A percentile compares a stretch with the other conserved stretches of the same genome.
Evolutionary conservation across 1,140 invertebrate species (phyloP).

Genomic region (Sogatella furcifera): DNA sequence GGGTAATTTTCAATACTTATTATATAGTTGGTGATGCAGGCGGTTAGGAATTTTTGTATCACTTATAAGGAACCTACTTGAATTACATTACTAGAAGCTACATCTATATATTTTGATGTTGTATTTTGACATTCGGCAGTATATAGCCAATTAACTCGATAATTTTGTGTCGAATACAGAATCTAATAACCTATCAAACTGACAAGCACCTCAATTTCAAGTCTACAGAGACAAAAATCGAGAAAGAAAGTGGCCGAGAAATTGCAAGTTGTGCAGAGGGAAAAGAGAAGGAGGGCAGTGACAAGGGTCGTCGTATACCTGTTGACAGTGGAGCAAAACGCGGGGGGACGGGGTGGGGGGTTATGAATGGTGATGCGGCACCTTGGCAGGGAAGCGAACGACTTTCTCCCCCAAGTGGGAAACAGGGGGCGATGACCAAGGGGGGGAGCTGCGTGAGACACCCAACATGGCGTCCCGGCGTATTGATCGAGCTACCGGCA

Average conservation of each 20-base stretch:
- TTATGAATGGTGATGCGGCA: neutral
- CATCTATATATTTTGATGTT: no score
- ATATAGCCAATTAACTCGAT: no score
- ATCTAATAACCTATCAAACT: neutral
- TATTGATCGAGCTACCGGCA: neutral
- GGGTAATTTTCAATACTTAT: no score
- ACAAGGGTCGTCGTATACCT: neutral
- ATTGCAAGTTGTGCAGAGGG: neutral
- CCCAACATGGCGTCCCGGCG: neutral
- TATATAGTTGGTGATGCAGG: no score
- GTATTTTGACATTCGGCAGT: no score
- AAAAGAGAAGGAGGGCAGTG: neutral
- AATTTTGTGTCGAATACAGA: no score
- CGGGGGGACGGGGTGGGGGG: neutral
- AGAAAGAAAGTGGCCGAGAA: neutral
- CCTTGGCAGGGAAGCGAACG: no score
- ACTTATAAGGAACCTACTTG: no score
- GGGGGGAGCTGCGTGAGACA: constrained; percentile 6
- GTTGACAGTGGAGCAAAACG: neutral
- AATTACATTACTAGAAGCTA: no score
- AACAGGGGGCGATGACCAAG: neutral
- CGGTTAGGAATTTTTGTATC: no score
- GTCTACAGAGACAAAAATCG: neutral
- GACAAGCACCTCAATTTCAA: neutral
- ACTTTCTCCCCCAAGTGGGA: neutral